phyloP scores from a whole-genome alignment of 1,140 invertebrate genomes.

The Neodiprion virginianus region DNA sequence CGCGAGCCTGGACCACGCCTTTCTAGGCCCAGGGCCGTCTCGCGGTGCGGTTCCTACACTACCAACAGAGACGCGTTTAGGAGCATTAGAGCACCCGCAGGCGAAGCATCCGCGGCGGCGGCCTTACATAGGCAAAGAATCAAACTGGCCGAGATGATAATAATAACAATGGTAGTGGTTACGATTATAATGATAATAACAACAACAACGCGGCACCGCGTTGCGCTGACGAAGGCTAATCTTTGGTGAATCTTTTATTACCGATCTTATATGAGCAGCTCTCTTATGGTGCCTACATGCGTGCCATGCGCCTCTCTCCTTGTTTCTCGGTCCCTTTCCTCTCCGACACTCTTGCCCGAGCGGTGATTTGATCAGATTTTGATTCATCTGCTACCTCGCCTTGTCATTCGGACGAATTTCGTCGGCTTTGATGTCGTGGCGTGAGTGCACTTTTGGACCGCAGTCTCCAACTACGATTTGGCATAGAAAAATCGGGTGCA shows the following conservation, averaged over 20 bases:
- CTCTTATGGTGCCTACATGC: background rate
- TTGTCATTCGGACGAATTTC: background rate
- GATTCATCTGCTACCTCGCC: background rate
- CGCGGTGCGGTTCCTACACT: background rate
- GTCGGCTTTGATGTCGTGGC: background rate
- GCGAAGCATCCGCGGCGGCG: conserved; percentile 1
- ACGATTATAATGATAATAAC: background rate
- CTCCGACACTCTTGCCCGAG: background rate
- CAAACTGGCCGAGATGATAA: background rate
- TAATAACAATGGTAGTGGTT: background rate
- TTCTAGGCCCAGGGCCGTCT: conserved; percentile 45
- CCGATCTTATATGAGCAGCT: background rate
- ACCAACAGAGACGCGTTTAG: background rate
- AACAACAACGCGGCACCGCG: background rate
- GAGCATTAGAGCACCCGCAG: conserved; percentile 5
- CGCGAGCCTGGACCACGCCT: conserved; percentile 36
- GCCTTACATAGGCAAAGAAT: conserved; percentile 7
- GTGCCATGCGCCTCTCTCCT: no score
- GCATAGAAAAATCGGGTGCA: no score
- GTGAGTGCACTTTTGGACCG: background rate
- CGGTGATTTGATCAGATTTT: background rate
- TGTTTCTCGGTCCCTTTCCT: background rate
- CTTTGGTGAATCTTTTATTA: conserved; percentile 2
- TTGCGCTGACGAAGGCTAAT: conserved; percentile 1
- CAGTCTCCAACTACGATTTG: no score